Evolutionary conservation across 1,140 invertebrate genomes (phyloP).

Genomic region (Cecropterus lyciades): DNA sequence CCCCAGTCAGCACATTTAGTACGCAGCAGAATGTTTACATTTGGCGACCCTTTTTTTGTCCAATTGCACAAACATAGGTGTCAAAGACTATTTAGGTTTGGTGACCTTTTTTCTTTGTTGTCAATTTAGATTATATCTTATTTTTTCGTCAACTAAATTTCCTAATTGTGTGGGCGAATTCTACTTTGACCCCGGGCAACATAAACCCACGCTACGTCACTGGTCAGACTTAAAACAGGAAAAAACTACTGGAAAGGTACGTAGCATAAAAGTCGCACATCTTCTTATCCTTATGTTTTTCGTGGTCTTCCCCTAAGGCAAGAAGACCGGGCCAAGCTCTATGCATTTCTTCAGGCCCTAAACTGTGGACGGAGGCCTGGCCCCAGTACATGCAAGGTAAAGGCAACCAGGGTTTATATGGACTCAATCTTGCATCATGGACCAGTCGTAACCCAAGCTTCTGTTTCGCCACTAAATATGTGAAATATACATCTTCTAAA

Average conservation of each 20-base stretch:
- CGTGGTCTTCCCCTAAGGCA: constrained; percentile 30
- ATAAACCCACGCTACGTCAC: too few relatives aligned
- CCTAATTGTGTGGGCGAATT: too few relatives aligned
- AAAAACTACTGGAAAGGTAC: constrained; percentile 46
- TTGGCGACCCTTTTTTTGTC: too few relatives aligned
- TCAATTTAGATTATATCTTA: too few relatives aligned
- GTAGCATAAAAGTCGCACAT: constrained; percentile 46
- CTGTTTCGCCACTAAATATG: constrained; percentile 59
- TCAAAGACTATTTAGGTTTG: too few relatives aligned
- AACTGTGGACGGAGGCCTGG: constrained; percentile 55
- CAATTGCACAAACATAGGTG: too few relatives aligned
- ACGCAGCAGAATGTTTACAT: too few relatives aligned
- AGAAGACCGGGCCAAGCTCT: constrained; percentile 47
- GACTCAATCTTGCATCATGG: constrained; percentile 62
- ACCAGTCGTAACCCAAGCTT: constrained; percentile 46
- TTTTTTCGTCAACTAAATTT: too few relatives aligned
- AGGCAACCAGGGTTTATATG: constrained; percentile 56
- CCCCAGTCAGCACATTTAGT: too few relatives aligned
- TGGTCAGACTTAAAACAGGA: constrained; percentile 49
- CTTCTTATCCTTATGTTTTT: constrained; percentile 16
- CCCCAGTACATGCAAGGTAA: constrained; percentile 52
- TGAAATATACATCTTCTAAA: constrained; percentile 74
- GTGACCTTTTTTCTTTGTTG: too few relatives aligned
- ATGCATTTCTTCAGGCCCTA: constrained; percentile 51
- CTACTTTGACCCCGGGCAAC: too few relatives aligned